Evolutionary conservation across 1,140 invertebrate species (phyloP), one percentile per base, ranked within the genome.

Genomic region (Pseudomyrmex concolor): DNA sequence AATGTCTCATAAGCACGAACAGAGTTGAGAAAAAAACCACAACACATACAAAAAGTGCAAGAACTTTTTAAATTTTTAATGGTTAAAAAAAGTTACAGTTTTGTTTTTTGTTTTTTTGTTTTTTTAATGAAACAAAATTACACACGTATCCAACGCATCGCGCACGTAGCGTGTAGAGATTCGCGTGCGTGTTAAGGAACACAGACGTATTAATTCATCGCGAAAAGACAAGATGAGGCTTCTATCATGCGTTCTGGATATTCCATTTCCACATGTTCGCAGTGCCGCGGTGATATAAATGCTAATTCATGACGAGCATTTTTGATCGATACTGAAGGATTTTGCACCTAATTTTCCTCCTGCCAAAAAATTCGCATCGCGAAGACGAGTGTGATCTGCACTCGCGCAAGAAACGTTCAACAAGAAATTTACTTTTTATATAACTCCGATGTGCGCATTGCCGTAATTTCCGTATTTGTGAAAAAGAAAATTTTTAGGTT

Each of bases 281-380:
- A 76, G 62, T 72, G 84, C 87, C 87, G 78, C 88, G 86, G 89
- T 90, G 89, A 90, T 90, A 90, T 90, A 90, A 90, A 90, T 90
- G 89, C 88, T 90, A 90, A 90, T 90, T 90, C 88, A 81, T 89
- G 89, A 90, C 88, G 88, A 78, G 88, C 88, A 85, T 89, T 87
- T 89, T 74, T 85, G 88, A 89, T 89, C 87, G 88, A 89, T 84
- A 72, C 72, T 76, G 84, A 71, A 83, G 87, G 67, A 88, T 84
- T 86, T 66, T 74, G 77, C 83, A 89, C 87, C 87, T 89, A 89
- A 89, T 89, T 89, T 89, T 89, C 88, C 84, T 88, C 76, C 88
- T 89, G 88, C 88, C 88, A 89, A 81, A 84, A 81, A 81, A 84
- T 59, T 60, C 84, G 64, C 72, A 34, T 34, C 19, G 62, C 64